Evolutionary conservation across 2,797 vertebrate species (phyloP).

Genomic region (Brachymystax lenok): DNA sequence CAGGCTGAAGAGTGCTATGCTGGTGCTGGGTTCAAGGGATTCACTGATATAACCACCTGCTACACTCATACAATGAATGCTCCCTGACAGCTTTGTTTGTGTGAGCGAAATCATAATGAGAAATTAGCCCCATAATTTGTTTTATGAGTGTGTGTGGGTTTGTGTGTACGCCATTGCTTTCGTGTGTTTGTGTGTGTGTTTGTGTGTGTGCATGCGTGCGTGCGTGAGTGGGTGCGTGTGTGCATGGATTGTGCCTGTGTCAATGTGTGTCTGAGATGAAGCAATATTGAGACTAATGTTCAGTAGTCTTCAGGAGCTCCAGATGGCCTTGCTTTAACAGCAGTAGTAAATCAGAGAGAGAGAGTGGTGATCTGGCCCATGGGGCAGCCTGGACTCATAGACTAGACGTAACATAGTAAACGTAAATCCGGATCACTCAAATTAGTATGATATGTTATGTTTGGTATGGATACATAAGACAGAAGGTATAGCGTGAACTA

Average conservation of each 20-base stretch:
- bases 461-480: too few species aligned
- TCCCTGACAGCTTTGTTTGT: constrained; percentile 12
- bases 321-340: constrained; percentile 60
- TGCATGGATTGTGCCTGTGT: background rate
- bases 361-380: constrained; percentile 49
- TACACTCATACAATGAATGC: constrained; percentile 15
- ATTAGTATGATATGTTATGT: too few species aligned
- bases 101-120: background rate
- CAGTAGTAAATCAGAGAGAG: constrained; percentile 68
- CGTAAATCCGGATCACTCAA: too few species aligned
- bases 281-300: constrained; percentile 27
- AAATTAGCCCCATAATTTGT: constrained; percentile 1
- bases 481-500: too few species aligned
- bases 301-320: constrained; percentile 52
- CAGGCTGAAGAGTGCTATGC: background rate
- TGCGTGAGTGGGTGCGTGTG: too few species aligned
- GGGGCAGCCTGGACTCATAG: constrained; percentile 20
- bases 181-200: background rate
- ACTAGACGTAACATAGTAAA: too few species aligned
- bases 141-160: background rate
- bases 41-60: background rate
- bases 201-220: background rate
- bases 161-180: background rate
- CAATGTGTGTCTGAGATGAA: background rate
- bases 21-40: too few species aligned